Evolutionary conservation across 2,797 vertebrate species (phyloP), one percentile per base, ranked within the genome.

Genomic region (Pelodytes ibericus): DNA sequence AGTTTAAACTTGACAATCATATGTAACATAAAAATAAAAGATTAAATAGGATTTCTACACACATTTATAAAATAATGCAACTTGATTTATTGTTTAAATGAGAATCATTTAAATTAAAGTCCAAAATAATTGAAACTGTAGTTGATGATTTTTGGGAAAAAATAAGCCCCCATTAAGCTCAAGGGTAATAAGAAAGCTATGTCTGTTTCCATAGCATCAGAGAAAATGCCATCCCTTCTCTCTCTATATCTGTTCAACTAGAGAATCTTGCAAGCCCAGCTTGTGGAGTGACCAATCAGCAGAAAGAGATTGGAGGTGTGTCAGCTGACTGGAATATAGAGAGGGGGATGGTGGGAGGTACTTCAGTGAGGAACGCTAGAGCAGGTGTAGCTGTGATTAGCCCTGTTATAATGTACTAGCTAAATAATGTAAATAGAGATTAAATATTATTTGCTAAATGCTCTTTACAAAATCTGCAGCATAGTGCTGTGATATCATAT

Each of bases 171-270:
- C 33, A 36, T 6, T 36, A 36, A 36, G n/a, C n/a, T n/a, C n/a
- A n/a, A n/a, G n/a, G n/a, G n/a, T n/a, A 57, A 31, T 59, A 27
- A 11, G 36, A 56, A 56, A 75, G 64, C 27, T 26, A 20, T 66
- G 36, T 68, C 36, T 70, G 72, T 75, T 75, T 60, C 72, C 72
- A 75, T 75, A 75, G 64, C 72, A 75, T 53, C 72, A 66, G 62
- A 18, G 25, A 59, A 18, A 74, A 66, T 58, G 26, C 26, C n/a
- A 58, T 20, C 26, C 59, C 51, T n/a, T 63, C 29, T 36, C 71
- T 18, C 18, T 47, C 2, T 18, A 16, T 18, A 47, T 15, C 11
- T 18, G 11, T n/a, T n/a, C 36, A 1, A 16, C 44, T 47, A 47
- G 44, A 47, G 44, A 47, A 47, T 13, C 18, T 47, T 4, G 4